Conservation (phyloP, 1,140 invertebrate species). For the Lysiphlebus fabarum region DNA sequence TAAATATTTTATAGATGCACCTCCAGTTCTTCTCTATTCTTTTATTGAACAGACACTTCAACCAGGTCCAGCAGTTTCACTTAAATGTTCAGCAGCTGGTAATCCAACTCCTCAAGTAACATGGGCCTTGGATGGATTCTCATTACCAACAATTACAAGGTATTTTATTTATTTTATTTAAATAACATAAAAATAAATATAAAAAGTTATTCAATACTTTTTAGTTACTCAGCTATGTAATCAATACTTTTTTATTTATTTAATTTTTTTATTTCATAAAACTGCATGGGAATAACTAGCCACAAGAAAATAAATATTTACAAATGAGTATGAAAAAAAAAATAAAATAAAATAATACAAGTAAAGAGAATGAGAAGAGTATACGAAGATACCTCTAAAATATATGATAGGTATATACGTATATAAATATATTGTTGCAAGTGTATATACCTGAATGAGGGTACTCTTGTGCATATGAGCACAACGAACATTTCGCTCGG, state of each 20-base stretch:
- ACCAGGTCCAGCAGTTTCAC: slow-evolving; percentile 76
- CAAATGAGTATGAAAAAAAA: background rate
- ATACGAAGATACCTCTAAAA: background rate
- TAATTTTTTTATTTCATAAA: slow-evolving; percentile 27
- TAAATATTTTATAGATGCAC: slow-evolving; percentile 65
- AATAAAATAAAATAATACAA: too few species aligned
- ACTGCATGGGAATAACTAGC: background rate
- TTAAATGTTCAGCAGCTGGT: slow-evolving; percentile 82
- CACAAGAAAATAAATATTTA: slow-evolving; percentile 21
- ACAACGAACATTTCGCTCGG: slow-evolving; percentile 7
- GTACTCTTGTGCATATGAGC: slow-evolving; percentile 22
- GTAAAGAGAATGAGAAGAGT: background rate
- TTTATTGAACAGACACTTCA: slow-evolving; percentile 82
- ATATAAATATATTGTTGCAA: slow-evolving; percentile 9
- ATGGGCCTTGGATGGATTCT: slow-evolving; percentile 79
- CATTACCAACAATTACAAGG: slow-evolving; percentile 70
- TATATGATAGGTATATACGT: background rate
- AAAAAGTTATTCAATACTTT: background rate
- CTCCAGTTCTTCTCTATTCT: slow-evolving; percentile 74
- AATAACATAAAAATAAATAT: slow-evolving; percentile 9
- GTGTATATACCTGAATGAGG: slow-evolving; percentile 5
- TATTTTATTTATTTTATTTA: slow-evolving; percentile 42
- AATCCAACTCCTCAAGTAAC: slow-evolving; percentile 80
- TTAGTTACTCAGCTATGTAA: too few species aligned
- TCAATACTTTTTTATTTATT: slow-evolving; percentile 15